Percentiles rank a stretch among this genome's conserved stretches.
phyloP scores from a whole-genome alignment of 2,113 vertebrate species.

The Tympanuchus pallidicinctus region DNA sequence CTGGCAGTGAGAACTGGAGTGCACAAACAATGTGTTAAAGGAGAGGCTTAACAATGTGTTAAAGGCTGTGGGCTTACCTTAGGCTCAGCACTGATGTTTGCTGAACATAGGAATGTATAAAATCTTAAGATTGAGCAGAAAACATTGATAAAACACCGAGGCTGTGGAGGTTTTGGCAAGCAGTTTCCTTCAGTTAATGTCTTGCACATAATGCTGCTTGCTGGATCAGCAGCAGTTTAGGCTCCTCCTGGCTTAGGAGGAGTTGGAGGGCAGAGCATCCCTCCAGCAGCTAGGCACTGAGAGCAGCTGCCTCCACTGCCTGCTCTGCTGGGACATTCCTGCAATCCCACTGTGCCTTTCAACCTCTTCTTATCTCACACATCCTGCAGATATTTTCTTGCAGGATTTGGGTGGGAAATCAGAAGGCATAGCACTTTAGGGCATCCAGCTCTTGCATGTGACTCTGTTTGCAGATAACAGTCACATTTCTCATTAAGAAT shows the following conservation, averaged over 20 bases:
- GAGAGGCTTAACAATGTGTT: background rate
- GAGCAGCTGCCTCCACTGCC: background rate
- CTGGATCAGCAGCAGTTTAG: background rate
- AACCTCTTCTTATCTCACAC: background rate
- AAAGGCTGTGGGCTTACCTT: background rate
- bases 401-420: background rate
- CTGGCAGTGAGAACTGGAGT: background rate
- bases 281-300: background rate
- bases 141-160: background rate
- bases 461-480: background rate
- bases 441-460: accelerated
- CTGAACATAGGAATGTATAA: background rate
- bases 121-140: background rate
- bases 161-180: background rate
- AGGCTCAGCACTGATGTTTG: background rate
- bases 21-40: background rate
- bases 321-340: background rate
- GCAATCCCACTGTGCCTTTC: background rate
- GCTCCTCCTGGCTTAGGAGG: background rate
- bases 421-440: background rate
- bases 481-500: background rate
- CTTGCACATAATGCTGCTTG: background rate
- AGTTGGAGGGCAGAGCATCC: background rate
- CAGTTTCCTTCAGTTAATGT: background rate
- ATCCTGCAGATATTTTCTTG: background rate